These are phyloP conservation scores for Eutrigla gurnardus DNA, from an alignment of 2,797 vertebrate genomes.

Conservation along the genomic window DNA sequence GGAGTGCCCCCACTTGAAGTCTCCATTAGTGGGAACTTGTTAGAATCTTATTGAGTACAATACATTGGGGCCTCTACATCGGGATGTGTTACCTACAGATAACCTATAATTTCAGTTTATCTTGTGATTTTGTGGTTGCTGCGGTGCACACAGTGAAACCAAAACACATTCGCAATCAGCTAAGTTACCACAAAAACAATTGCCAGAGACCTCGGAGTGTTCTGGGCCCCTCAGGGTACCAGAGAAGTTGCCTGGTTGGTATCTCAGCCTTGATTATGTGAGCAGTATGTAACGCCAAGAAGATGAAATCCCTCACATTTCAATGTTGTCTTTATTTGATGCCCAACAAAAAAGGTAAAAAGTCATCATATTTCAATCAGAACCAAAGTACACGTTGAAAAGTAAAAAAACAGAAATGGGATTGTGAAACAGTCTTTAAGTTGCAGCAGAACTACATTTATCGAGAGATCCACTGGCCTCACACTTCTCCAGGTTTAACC, in stretches of 20 bases:
- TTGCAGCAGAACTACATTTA: conserved; percentile 3
- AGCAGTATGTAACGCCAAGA: background rate
- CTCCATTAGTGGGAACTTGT: background rate
- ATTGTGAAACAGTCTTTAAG: background rate
- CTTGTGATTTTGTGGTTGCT: background rate
- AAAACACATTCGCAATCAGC: background rate
- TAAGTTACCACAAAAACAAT: background rate
- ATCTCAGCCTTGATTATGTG: background rate
- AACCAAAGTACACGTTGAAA: background rate
- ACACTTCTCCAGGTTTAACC: conserved; percentile 2
- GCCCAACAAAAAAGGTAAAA: background rate
- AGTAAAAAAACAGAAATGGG: background rate
- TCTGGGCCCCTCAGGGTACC: background rate
- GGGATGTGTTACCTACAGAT: background rate
- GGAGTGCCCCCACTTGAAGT: background rate
- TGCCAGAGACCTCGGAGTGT: background rate
- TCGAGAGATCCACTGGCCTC: conserved; percentile 1
- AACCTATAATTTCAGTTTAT: background rate
- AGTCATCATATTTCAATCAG: background rate
- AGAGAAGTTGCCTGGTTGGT: background rate
- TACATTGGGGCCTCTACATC: background rate
- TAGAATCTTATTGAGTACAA: background rate
- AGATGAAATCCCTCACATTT: background rate
- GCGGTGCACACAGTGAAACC: background rate
- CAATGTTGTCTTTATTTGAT: background rate